These are phyloP conservation scores for Autographa gamma DNA, from an alignment of 2,888 invertebrate species.

Conservation along the genomic window DNA sequence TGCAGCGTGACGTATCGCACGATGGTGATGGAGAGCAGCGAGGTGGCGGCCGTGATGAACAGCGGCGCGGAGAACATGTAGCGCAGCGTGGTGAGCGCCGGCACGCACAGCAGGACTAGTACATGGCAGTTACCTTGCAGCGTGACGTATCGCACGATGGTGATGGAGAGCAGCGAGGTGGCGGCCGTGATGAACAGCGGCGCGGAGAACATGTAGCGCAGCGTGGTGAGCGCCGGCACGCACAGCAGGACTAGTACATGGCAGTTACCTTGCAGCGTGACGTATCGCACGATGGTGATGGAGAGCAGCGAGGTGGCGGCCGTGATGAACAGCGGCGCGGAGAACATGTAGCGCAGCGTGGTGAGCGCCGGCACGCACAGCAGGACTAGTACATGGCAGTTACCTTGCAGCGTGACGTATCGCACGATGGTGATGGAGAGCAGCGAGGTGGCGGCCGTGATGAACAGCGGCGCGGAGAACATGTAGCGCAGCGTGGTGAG, in stretches of 20 bases:
- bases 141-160: conserved; percentile 64
- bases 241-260: conserved; percentile 51
- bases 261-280: conserved; percentile 70
- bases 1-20: conserved; percentile 65
- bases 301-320: conserved; percentile 61
- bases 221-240: conserved; percentile 55
- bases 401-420: conserved; percentile 70
- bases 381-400: conserved; percentile 51
- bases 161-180: conserved; percentile 63
- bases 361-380: conserved; percentile 58
- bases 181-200: conserved; percentile 70
- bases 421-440: conserved; percentile 68
- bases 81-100: conserved; percentile 60
- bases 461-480: conserved; percentile 68
- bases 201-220: conserved; percentile 71
- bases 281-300: conserved; percentile 66
- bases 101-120: conserved; percentile 58
- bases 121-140: conserved; percentile 67
- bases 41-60: conserved; percentile 60
- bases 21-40: conserved; percentile 66
- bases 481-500: conserved; percentile 68
- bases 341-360: conserved; percentile 69
- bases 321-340: conserved; percentile 70
- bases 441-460: conserved; percentile 62
- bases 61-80: conserved; percentile 74